A percentile compares a stretch with the other conserved stretches of the same genome.
These are phyloP conservation scores for Odontesthes bonariensis DNA, from an alignment of 2,113 vertebrate species.

Conservation along the genomic window DNA sequence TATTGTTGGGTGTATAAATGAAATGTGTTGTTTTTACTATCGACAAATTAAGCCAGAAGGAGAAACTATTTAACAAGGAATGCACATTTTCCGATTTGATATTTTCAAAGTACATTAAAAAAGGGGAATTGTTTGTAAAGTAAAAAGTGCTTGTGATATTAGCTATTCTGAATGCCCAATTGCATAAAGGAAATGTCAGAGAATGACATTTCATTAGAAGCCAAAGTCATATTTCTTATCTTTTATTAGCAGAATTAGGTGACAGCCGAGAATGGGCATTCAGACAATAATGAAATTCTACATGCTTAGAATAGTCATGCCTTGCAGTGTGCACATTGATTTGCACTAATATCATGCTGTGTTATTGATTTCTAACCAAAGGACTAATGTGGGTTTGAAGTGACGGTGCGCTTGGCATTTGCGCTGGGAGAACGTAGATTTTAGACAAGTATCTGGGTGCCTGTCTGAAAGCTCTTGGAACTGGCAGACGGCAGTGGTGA, in stretches of 20 bases:
- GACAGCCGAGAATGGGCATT: conserved; percentile 63
- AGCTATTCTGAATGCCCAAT: conserved; percentile 65
- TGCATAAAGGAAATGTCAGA: conserved; percentile 80
- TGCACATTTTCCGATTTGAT: conserved; percentile 62
- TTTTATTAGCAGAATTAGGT: conserved; percentile 80
- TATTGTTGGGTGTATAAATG: conserved; percentile 40
- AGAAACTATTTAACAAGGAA: conserved; percentile 33
- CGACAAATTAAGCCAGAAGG: conserved; percentile 51
- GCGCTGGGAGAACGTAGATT: conserved; percentile 61
- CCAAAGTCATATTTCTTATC: conserved; percentile 74
- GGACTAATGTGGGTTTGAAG: conserved; percentile 77
- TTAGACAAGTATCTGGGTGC: conserved; percentile 65
- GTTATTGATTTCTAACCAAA: conserved; percentile 80
- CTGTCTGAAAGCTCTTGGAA: conserved; percentile 69
- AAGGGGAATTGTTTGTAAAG: conserved; percentile 65
- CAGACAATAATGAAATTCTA: conserved; percentile 74
- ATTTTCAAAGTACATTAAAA: conserved; percentile 75
- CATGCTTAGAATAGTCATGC: conserved; percentile 65
- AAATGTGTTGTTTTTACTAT: conserved; percentile 44
- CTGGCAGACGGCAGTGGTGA: conserved; percentile 62
- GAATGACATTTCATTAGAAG: conserved; percentile 80
- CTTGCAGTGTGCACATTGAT: conserved; percentile 73
- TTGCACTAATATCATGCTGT: conserved; percentile 81
- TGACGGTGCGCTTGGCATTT: conserved; percentile 77
- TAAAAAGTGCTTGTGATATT: conserved; percentile 59